Percentiles rank a stretch among this genome's conserved stretches.
phyloP scores from a whole-genome alignment of 2,888 invertebrate species.

The Gastrophysa polygoni region DNA sequence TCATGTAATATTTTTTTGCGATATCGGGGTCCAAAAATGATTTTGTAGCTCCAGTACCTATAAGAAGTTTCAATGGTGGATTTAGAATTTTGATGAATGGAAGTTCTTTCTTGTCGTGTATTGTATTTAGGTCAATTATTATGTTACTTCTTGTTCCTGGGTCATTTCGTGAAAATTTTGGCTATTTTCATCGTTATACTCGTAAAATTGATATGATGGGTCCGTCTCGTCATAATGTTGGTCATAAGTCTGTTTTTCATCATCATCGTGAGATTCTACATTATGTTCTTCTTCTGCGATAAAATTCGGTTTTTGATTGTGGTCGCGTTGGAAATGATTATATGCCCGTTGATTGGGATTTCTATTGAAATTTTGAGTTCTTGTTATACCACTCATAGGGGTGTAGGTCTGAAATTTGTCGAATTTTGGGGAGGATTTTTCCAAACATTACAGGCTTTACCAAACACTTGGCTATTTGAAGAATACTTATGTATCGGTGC shows the following conservation, averaged over 20 bases:
- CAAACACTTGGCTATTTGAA: no score
- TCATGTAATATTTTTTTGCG: background rate
- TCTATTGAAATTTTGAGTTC: no score
- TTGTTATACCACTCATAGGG: no score
- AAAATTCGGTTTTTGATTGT: no score
- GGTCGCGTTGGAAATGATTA: no score
- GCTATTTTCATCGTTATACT: background rate
- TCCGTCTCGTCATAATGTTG: background rate
- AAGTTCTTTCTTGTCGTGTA: slow-evolving; percentile 1
- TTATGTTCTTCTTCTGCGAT: background rate
- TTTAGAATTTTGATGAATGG: background rate
- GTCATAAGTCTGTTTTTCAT: background rate
- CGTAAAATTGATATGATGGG: background rate
- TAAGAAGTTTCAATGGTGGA: background rate
- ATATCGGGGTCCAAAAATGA: background rate
- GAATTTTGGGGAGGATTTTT: no score
- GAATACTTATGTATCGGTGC: no score
- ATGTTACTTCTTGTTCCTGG: background rate
- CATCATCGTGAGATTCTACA: background rate
- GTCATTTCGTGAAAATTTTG: slow-evolving; percentile 5
- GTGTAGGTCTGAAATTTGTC: no score
- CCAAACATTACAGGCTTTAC: no score
- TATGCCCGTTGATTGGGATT: no score
- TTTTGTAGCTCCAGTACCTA: background rate
- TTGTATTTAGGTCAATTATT: background rate